Percentiles rank a stretch among this genome's conserved stretches.
Evolutionary conservation across 2,113 vertebrate species (phyloP).

Genomic region (Saguinus imperator): DNA sequence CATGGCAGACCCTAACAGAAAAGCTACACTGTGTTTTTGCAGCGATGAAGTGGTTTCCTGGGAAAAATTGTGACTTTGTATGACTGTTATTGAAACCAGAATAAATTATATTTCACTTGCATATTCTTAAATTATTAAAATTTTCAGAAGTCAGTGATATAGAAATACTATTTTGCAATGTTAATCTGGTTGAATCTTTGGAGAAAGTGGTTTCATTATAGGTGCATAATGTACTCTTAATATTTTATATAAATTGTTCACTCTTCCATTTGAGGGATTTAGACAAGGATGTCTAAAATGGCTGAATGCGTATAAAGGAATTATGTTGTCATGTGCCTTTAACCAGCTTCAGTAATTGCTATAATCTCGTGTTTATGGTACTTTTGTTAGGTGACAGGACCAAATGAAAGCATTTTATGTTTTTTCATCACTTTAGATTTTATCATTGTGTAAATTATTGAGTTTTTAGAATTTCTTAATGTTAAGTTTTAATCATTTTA

Average conservation of each 20-base stretch:
- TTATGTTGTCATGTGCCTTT: neutral
- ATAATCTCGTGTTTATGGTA: neutral
- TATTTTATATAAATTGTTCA: neutral
- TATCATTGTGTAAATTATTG: neutral
- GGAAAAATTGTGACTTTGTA: neutral
- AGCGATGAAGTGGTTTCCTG: neutral
- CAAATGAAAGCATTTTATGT: neutral
- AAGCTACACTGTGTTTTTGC: neutral
- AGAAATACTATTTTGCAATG: neutral
- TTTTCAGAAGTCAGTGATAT: neutral
- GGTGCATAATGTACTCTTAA: neutral
- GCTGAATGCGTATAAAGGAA: neutral
- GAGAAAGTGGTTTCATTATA: neutral
- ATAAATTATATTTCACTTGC: conserved; percentile 42
- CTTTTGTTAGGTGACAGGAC: neutral
- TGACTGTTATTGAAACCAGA: neutral
- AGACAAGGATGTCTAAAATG: neutral
- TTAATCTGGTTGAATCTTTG: neutral
- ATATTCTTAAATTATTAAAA: neutral
- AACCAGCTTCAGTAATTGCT: neutral
- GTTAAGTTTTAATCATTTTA: neutral
- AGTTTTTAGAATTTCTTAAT: conserved; percentile 15
- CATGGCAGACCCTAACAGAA: neutral
- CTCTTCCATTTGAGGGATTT: neutral
- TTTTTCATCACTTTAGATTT: neutral